These are phyloP conservation scores for Drosophila teissieri DNA, from an alignment of 1,140 invertebrate species.

Conservation along the genomic window DNA sequence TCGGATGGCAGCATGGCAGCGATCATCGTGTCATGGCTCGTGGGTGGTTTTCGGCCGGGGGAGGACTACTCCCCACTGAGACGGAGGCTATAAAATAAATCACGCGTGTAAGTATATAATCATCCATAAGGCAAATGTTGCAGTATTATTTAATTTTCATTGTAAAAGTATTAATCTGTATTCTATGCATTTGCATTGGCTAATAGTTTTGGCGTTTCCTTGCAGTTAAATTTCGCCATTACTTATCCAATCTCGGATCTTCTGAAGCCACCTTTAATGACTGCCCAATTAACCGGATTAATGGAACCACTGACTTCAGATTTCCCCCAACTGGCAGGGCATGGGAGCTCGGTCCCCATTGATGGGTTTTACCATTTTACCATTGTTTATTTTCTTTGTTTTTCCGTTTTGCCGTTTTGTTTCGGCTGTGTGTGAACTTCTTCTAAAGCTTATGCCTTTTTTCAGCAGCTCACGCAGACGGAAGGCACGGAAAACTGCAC, in stretches of 20 bases:
- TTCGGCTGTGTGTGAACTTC: slow-evolving; percentile 60
- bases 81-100: background rate
- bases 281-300: background rate
- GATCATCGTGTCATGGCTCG: slow-evolving; percentile 41
- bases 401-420: slow-evolving; percentile 42
- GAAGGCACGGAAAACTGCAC: slow-evolving; percentile 54
- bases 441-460: slow-evolving; percentile 40
- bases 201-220: too few relatives aligned
- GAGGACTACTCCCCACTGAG: slow-evolving; percentile 1
- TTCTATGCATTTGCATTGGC: too few relatives aligned
- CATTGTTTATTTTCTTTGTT: slow-evolving; percentile 18
- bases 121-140: too few relatives aligned
- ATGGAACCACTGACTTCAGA: slow-evolving; percentile 1
- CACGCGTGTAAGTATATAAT: too few relatives aligned
- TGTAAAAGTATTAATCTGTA: too few relatives aligned
- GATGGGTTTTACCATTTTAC: background rate
- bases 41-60: slow-evolving; percentile 24
- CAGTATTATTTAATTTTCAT: too few relatives aligned
- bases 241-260: background rate
- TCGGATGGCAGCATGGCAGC: slow-evolving; percentile 39
- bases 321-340: slow-evolving; percentile 24
- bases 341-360: slow-evolving; percentile 44
- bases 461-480: slow-evolving; percentile 57
- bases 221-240: too few relatives aligned
- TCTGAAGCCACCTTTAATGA: background rate